Base-by-base conservation (phyloP, 2,113 vertebrate genomes). In the Numida meleagris region DNA sequence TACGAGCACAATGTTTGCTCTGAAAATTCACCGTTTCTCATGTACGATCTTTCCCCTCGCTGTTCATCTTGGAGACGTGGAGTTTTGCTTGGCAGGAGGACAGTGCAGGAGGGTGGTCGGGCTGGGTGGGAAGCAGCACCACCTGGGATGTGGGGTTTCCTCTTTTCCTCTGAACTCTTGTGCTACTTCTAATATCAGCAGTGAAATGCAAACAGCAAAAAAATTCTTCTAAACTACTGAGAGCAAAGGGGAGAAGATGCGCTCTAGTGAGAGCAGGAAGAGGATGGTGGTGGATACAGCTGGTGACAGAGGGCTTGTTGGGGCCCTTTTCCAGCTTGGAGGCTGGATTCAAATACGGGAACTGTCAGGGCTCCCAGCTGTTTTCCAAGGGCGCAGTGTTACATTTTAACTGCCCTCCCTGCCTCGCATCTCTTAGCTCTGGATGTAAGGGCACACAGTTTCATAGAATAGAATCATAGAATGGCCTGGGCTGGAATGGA, bases 11-110 rank as follows among this genome's bases (percentile, higher is more conserved):
- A 20, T 63, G 80, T 95, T 96, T 42, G 38, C 82, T 94, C 72
- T 74, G 65, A 95, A 94, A 93, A 86, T 42, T 65, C 65, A 57
- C 76, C 4, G 0, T 80, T 94, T 92, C 76, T 95, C 23, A 88
- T 67, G 75, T 59, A 90, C 77, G 88, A 31, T 63, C 51, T 84
- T 86, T 81, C 33, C 51, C 57, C 34, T 88, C 83, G 23, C 57
- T 23, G 2, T 74, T 95, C 85, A 57, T 91, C 68, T 80, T 59
- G 1, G 21, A 10, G 33, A 73, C 29, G 55, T 10, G 48, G 80
- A 88, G 59, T 94, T 94, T 89, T 91, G 72, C 61, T 86, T 93
- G 90, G 86, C 79, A 85, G 86, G 71, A 25, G 34, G 65, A 92
- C 68, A 63, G 82, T 9, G 38, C 73, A 72, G 65, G 73, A 92